Evolutionary conservation across 2,888 invertebrate genomes (phyloP).

Genomic region (Trypoxylon attenuatum): DNA sequence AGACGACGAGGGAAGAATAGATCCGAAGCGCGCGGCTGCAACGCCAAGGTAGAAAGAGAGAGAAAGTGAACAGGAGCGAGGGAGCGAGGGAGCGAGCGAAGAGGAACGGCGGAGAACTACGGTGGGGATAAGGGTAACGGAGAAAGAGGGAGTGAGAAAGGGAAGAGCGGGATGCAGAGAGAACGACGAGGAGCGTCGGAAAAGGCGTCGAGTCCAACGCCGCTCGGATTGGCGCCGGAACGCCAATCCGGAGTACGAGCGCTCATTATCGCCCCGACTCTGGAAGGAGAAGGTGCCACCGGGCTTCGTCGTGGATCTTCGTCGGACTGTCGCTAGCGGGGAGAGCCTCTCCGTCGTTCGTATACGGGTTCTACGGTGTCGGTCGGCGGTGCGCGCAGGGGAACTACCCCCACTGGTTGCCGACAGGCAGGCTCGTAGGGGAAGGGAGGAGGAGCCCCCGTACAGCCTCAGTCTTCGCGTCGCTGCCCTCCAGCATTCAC

Average conservation of each 20-base stretch:
- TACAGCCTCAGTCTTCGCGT: constrained; percentile 70
- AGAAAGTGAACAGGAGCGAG: too few species aligned
- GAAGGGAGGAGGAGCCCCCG: constrained; percentile 71
- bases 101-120: background rate
- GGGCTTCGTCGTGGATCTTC: constrained; percentile 67
- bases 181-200: constrained; percentile 70
- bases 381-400: constrained; percentile 22
- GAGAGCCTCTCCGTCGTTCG: constrained; percentile 15
- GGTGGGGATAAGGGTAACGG: constrained; percentile 1
- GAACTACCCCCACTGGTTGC: constrained; percentile 39
- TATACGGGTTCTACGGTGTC: background rate
- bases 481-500: constrained; percentile 74
- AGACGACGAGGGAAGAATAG: constrained; percentile 25
- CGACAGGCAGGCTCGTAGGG: constrained; percentile 53
- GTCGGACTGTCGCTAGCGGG: background rate
- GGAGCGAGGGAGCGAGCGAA: constrained; percentile 20
- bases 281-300: constrained; percentile 68
- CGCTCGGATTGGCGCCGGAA: constrained; percentile 74
- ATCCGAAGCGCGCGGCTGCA: constrained; percentile 7
- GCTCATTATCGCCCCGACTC: constrained; percentile 72
- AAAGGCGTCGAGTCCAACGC: constrained; percentile 75
- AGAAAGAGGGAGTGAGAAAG: background rate
- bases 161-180: background rate
- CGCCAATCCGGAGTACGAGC: constrained; percentile 73
- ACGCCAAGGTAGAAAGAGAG: too few species aligned